These are phyloP conservation scores for Xyliphius kryptos DNA, from an alignment of 2,113 vertebrate species.

Conservation along the genomic window DNA sequence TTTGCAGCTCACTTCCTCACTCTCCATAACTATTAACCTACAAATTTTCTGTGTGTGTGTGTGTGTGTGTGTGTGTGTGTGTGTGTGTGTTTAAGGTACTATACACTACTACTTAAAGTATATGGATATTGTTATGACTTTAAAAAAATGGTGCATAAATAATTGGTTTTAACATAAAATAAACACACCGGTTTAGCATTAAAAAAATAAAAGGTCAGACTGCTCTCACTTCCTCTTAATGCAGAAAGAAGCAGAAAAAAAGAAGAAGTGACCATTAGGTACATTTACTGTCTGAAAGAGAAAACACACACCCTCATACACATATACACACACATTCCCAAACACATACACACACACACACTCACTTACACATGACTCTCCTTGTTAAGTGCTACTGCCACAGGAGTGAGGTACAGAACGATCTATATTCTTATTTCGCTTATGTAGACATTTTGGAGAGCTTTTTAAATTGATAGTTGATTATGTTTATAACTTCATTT, in stretches of 20 bases:
- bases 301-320: background rate
- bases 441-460: background rate
- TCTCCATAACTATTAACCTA: background rate
- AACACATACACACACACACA: background rate
- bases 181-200: background rate
- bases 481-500: too few species aligned
- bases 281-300: conserved; percentile 25
- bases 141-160: background rate
- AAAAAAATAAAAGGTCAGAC: background rate
- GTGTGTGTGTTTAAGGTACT: background rate
- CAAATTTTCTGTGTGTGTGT: background rate
- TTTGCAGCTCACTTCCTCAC: conserved; percentile 7
- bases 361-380: background rate
- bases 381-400: background rate
- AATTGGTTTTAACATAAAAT: too few species aligned
- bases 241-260: conserved; percentile 7
- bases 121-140: background rate
- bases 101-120: too few species aligned
- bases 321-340: conserved; percentile 6
- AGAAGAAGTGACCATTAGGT: conserved; percentile 28
- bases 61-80: background rate
- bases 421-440: background rate
- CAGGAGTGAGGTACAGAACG: background rate
- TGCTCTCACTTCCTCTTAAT: conserved; percentile 14
- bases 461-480: too few species aligned